These are phyloP conservation scores for Stomatorhinus walkeri DNA, from an alignment of 2,797 vertebrate species.

Conservation along the genomic window DNA sequence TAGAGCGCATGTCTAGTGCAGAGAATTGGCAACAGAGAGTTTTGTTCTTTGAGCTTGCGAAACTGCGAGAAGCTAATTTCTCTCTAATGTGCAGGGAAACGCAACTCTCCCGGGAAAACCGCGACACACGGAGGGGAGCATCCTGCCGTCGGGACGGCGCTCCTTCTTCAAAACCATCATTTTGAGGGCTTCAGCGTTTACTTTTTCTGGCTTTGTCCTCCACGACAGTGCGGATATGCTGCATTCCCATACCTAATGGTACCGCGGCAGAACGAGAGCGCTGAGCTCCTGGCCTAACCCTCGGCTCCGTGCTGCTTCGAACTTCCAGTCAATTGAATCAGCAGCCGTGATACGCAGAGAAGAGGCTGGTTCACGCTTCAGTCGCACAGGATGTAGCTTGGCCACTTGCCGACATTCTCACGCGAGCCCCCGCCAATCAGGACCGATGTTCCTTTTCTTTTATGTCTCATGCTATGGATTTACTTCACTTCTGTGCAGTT, in stretches of 20 bases:
- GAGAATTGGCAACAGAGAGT: background rate
- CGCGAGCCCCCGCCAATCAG: background rate
- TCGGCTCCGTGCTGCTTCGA: background rate
- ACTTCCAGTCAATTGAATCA: background rate
- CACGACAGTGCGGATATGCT: background rate
- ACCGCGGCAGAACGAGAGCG: background rate
- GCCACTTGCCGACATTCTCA: background rate
- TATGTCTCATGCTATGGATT: background rate
- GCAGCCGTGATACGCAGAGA: background rate
- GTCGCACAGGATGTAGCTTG: background rate
- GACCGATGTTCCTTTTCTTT: background rate
- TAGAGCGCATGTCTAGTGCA: slow-evolving; percentile 1
- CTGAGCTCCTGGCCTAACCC: slow-evolving; percentile 2
- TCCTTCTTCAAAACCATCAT: background rate
- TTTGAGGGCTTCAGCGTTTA: background rate
- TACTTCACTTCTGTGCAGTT: background rate
- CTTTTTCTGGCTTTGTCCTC: background rate
- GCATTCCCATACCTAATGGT: background rate
- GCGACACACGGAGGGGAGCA: background rate
- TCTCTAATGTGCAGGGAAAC: background rate
- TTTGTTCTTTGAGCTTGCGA: background rate
- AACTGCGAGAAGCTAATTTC: background rate
- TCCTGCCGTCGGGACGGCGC: background rate
- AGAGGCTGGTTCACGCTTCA: background rate
- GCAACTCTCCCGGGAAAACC: background rate